These are phyloP conservation scores for Threskiornis aethiopicus DNA, from an alignment of 2,797 vertebrate genomes.

Conservation along the genomic window DNA sequence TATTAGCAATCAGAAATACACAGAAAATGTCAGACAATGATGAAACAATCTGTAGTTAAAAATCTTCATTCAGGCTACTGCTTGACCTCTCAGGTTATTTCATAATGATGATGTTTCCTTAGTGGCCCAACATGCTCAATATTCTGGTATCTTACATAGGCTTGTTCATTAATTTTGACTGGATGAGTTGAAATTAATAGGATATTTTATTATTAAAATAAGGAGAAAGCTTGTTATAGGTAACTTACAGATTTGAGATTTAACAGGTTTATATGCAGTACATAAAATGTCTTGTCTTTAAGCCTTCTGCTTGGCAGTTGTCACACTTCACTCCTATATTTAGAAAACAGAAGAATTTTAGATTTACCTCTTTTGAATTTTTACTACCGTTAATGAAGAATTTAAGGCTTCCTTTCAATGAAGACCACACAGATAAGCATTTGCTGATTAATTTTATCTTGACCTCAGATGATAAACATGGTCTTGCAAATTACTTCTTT, in stretches of 20 bases:
- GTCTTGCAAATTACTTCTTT: constrained; percentile 2
- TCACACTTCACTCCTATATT: background rate
- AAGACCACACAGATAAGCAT: background rate
- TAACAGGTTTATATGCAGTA: background rate
- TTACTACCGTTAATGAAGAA: background rate
- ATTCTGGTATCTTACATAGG: background rate
- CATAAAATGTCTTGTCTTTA: background rate
- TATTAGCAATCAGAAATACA: background rate
- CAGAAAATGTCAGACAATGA: background rate
- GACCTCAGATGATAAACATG: background rate
- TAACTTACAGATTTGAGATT: background rate
- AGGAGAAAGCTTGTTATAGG: background rate
- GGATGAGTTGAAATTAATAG: background rate
- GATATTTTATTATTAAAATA: background rate
- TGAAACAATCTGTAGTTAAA: background rate
- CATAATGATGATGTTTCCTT: background rate
- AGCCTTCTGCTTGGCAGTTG: background rate
- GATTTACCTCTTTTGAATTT: background rate
- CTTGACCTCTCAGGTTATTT: background rate
- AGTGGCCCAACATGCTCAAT: background rate
- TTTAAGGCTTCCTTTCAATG: background rate
- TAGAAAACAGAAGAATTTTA: background rate
- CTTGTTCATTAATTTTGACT: background rate
- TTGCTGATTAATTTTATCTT: constrained; percentile 18
- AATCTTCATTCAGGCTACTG: background rate